Evolutionary conservation across 2,113 vertebrate species (phyloP), one percentile per base, ranked within the genome.

Genomic region (Daboia siamensis): DNA sequence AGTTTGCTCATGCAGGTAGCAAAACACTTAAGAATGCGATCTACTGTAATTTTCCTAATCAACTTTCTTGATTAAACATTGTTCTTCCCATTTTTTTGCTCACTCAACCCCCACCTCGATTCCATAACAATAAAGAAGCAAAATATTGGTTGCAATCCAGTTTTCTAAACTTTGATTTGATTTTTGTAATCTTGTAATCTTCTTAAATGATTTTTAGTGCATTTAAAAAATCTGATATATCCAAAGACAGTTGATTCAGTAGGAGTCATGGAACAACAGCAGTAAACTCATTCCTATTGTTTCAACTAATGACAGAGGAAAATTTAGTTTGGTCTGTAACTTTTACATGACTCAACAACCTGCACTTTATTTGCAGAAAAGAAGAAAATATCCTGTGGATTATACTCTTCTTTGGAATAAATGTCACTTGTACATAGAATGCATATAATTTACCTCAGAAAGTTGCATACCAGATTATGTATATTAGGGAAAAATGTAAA

Each of bases 1-100:
- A 21, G 33, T 87, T 90, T 88, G 46, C 90, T 57, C 54, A 15
- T 21, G n/a, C 57, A 94, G 23, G 46, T 91, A 94, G 44, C 46
- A 92, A 89, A 89, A 80, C 21, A 33, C 87, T 74, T 92, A 20
- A 39, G 26, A 88, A 52, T 48, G 26, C 29, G 26, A 51, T 52
- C 15, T 52, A 51, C 24, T 13, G 6, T 48, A 87, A 26, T 52
- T 87, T 87, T 4, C 74, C 33, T 39, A 80, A 39, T 80, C 44
- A 80, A 80, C 39, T 80, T 44, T 21, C 74, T 80, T 80, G 33
- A 39, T 44, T 80, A 80, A 39, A 44, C 7, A 39, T 80, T 80
- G 33, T 21, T 80, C 33, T 39, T 21, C 7, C 7, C 33, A 39
- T 88, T 54, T 74, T 26, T 26, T 11, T 46, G 17, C 57, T 33